phyloP scores from a whole-genome alignment of 2,888 invertebrate species.

The Atethmia centrago region DNA sequence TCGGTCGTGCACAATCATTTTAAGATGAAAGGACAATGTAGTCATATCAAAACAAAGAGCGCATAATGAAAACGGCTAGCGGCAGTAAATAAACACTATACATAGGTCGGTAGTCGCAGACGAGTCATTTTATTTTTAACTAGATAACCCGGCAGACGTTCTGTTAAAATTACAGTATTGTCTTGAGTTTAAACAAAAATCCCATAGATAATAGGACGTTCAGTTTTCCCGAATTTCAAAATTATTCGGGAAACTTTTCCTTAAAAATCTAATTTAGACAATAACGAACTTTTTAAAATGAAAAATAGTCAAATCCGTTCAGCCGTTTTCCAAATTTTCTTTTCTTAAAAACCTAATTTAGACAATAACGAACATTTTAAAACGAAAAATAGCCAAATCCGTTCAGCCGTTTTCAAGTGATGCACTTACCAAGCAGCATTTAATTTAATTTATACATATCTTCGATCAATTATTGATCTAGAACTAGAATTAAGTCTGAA shows the following conservation, averaged over 20 bases:
- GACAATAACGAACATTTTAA: neutral
- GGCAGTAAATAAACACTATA: slow-evolving; percentile 43
- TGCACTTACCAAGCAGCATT: too few relatives aligned
- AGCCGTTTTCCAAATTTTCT: too few relatives aligned
- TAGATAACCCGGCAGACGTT: neutral
- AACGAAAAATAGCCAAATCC: too few relatives aligned
- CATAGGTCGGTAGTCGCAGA: slow-evolving; percentile 15
- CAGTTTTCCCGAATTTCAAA: neutral
- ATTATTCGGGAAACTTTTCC: neutral
- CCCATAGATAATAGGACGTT: too few relatives aligned
- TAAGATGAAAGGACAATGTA: slow-evolving; percentile 59
- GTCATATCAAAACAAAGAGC: slow-evolving; percentile 60
- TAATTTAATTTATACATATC: neutral
- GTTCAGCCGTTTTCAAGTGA: too few relatives aligned
- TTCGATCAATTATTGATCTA: too few relatives aligned
- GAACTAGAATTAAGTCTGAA: too few relatives aligned
- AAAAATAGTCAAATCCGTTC: too few relatives aligned
- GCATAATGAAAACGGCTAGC: slow-evolving; percentile 40
- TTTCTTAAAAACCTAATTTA: neutral
- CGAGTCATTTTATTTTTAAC: slow-evolving; percentile 10
- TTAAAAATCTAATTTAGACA: neutral
- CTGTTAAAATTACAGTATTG: neutral
- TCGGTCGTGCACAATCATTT: slow-evolving; percentile 59
- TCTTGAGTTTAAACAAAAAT: too few relatives aligned
- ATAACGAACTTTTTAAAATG: neutral